These are phyloP conservation scores for Hippopotamyrus pictus DNA, from an alignment of 2,797 vertebrate genomes.

Conservation along the genomic window DNA sequence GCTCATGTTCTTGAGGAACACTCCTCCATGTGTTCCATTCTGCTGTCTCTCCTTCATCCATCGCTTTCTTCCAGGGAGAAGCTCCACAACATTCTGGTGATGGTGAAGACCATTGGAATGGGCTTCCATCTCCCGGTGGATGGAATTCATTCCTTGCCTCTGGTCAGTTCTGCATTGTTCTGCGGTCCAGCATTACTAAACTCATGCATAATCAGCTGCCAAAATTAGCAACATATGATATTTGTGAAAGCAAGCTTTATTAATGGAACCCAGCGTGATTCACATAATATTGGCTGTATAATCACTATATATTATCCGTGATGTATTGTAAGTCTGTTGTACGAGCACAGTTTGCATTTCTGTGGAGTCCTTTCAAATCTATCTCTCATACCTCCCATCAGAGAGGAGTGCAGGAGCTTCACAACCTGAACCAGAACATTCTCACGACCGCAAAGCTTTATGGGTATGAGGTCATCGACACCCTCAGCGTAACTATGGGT, in stretches of 20 bases:
- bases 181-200: background rate
- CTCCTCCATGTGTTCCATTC: background rate
- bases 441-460: slow-evolving; percentile 70
- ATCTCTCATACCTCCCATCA: slow-evolving; percentile 40
- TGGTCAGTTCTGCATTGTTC: slow-evolving; percentile 51
- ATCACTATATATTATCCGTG: background rate
- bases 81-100: slow-evolving; percentile 75
- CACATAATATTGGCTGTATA: background rate
- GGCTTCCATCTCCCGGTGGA: slow-evolving; percentile 91
- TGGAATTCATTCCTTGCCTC: slow-evolving; percentile 75
- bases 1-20: background rate
- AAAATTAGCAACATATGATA: background rate
- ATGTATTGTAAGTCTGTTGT: background rate
- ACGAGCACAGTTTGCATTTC: background rate
- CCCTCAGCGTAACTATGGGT: slow-evolving; percentile 85
- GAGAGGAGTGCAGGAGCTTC: slow-evolving; percentile 73
- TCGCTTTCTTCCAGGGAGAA: slow-evolving; percentile 62
- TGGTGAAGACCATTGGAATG: slow-evolving; percentile 90
- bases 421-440: slow-evolving; percentile 73
- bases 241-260: background rate
- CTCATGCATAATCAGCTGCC: background rate
- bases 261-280: background rate
- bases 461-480: slow-evolving; percentile 86
- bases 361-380: background rate
- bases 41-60: background rate